Base-by-base conservation (phyloP, 2,888 invertebrate species). In the Ormia ochracea region DNA sequence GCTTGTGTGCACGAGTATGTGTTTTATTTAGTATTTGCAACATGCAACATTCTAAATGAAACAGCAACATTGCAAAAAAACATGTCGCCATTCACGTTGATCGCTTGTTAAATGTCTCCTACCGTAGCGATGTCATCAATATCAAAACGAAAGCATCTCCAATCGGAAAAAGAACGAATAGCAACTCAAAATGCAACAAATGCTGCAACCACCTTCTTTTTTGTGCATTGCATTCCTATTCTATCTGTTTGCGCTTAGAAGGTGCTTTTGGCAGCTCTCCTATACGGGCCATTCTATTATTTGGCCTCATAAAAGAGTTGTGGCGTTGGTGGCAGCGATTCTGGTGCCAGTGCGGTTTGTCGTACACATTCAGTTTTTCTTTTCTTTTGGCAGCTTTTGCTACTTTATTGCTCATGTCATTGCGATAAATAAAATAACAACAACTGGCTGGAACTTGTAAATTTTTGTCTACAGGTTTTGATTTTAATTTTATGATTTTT, bases 21-120 rank as follows among this genome's bases (percentile, higher is more conserved):
- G 33, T 38, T 63, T 74, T 45, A 54, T 58, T 52, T 65, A 72
- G 56, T 68, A 70, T 77, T 70, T 74, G 81, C 76, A 80, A 79
- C 82, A 82, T 82, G 82, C 81, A 82, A 79, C 81, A 78, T 81
- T 74, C 77, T 74, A 79, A 79, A 79, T 79, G 74, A 74, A 79
- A 74, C 74, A 78, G 56, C 73, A 69, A 17, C 41, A 28, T 2
- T 21, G n/a, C 17, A 59, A 50, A 75, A 74, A 75, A 81, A 82
- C 82, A 82, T 78, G 83, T 82, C 83, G 82, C 83, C 82, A 76
- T 81, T 82, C 82, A 82, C 82, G 82, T 83, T 80, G 83, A 83
- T 83, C 83, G 81, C 81, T 80, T 83, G 83, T 83, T 83, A 82
- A 82, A 81, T 82, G 82, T 82, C 81, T 78, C 59, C 80, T 74